These are phyloP conservation scores for Luffia ferchaultella DNA, from an alignment of 2,888 invertebrate genomes.

Conservation along the genomic window DNA sequence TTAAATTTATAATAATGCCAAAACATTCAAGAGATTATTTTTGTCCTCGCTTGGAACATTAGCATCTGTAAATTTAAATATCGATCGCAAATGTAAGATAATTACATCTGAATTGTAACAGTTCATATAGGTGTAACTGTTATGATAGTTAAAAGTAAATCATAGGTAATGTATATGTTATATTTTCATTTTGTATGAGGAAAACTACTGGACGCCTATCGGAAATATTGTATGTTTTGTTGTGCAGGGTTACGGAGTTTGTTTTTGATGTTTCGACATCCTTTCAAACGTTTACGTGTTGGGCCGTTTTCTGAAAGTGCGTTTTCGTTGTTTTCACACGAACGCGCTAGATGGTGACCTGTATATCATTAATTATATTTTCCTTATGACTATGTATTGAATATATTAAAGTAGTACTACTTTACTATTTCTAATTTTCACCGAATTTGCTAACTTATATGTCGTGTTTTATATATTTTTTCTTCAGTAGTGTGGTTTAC, in stretches of 20 bases:
- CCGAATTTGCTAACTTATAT: conserved; percentile 49
- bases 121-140: conserved; percentile 59
- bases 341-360: background rate
- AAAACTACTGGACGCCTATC: background rate
- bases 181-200: conserved; percentile 42
- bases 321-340: no score
- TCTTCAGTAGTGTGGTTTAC: conserved; percentile 59
- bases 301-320: no score
- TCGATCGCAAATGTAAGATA: background rate
- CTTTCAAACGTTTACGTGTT: no score
- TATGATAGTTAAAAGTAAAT: conserved; percentile 60
- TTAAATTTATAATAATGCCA: background rate
- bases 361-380: background rate
- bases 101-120: conserved; percentile 29
- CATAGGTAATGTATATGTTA: conserved; percentile 60
- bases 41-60: background rate
- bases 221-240: background rate
- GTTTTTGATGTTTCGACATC: background rate
- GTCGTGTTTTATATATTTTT: conserved; percentile 57
- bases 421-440: conserved; percentile 22
- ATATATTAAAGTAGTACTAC: background rate
- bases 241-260: background rate
- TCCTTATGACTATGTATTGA: background rate
- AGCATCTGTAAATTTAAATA: background rate
- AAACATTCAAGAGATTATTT: background rate